Conservation (phyloP, 2,888 invertebrate species). For the Trissolcus brochymenae region DNA sequence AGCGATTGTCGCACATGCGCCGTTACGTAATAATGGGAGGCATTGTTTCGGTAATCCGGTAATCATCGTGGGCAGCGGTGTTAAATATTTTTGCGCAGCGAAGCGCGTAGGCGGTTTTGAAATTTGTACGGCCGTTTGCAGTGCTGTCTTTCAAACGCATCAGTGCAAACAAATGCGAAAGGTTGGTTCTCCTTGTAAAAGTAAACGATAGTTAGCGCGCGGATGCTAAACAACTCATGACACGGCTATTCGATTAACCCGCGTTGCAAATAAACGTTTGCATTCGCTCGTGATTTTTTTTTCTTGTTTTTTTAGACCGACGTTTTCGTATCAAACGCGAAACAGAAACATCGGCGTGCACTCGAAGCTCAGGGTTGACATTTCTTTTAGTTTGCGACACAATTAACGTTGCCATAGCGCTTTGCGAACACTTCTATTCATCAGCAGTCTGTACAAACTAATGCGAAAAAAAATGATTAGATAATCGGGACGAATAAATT, state of each 20-base stretch:
- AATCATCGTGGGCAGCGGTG: constrained; percentile 45
- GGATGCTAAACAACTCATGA: constrained; percentile 67
- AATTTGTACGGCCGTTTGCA: constrained; percentile 46
- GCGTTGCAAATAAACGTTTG: constrained; percentile 28
- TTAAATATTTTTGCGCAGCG: constrained; percentile 32
- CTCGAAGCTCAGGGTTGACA: constrained; percentile 25
- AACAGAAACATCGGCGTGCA: constrained; percentile 33
- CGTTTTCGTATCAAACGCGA: constrained; percentile 31
- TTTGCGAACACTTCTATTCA: too few relatives aligned
- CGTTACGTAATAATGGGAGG: constrained; percentile 19
- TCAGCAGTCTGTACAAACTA: not conserved
- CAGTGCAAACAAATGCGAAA: constrained; percentile 55
- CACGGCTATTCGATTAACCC: constrained; percentile 71
- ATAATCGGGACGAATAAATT: constrained; percentile 15
- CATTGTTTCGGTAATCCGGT: constrained; percentile 40
- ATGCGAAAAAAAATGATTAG: constrained; percentile 9
- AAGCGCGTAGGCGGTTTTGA: constrained; percentile 53
- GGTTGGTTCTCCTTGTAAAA: constrained; percentile 55
- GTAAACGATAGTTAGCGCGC: constrained; percentile 65
- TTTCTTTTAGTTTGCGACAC: constrained; percentile 30
- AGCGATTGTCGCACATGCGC: constrained; percentile 18
- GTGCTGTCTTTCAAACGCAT: constrained; percentile 55
- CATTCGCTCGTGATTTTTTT: constrained; percentile 17
- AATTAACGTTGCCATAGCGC: too few relatives aligned
- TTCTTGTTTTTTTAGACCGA: constrained; percentile 10